Base-by-base conservation (phyloP, 2,888 invertebrate genomes). In the Leptinotarsa haldemani region DNA sequence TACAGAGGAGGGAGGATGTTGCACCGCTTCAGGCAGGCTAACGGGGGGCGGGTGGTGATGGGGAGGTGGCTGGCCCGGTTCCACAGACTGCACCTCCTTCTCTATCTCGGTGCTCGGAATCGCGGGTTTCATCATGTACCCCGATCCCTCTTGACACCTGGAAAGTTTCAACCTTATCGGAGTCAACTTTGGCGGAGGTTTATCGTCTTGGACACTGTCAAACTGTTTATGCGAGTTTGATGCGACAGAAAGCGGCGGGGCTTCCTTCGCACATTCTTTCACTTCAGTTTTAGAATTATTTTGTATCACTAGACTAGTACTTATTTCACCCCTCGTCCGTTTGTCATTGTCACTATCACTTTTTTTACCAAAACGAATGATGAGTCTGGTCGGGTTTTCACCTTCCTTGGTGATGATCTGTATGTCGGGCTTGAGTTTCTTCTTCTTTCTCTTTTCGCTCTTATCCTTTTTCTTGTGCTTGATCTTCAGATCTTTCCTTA, bases 81-180 rank as follows among this genome's bases (percentile, higher is more conserved):
- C 84, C 75, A 77, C 84, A 72, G 78, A 81, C 80, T 79, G 83
- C 82, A 78, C 86, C 85, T 76, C 84, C 85, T 83, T 83, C 65
- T 83, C 79, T 50, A 87, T 80, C 74, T 75, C 80, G 40, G 79
- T 74, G 50, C 74, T 79, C 86, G 87, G 82, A 20, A 78, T 74
- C 65, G 80, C 80, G 2, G 83, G 81, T 80, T 90, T 90, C 91
- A 91, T 91, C 80, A 91, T 90, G 85, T 91, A 91, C 47, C 90
- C 91, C 56, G 92, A 93, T 78, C 96, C 96, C 83, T 94, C 93
- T 76, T 94, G 92, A 83, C 93, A 94, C 78, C 95, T 92, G 67
- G 95, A 92, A 80, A 96, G 86, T 90, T 96, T 96, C 89, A 96
- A 91, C 80, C 94, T 92, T 80, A 96, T 94, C 16, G 95, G 95